Conservation (phyloP, 2,797 vertebrate genomes). For the Poecilia gillii region DNA sequence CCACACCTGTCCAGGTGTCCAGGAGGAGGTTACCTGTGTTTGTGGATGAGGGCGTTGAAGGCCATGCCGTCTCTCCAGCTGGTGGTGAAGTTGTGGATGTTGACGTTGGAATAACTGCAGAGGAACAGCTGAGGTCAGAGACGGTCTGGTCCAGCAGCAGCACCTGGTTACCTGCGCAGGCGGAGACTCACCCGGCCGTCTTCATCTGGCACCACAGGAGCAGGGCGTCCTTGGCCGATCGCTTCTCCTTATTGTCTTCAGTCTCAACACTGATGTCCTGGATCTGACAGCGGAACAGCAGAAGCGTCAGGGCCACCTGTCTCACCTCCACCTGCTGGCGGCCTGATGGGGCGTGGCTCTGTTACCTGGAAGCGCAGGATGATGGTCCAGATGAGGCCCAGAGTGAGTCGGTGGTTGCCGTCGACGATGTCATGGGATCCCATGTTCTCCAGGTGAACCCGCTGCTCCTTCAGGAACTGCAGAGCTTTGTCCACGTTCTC, state of each 20-base stretch:
- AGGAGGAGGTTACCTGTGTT: constrained; percentile 75
- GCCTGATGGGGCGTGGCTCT: too few relatives aligned
- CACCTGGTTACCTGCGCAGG: not conserved
- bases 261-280: constrained; percentile 97
- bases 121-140: constrained; percentile 5
- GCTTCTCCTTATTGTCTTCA: constrained; percentile 97
- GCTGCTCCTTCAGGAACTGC: constrained; percentile 95
- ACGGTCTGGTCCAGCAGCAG: not conserved
- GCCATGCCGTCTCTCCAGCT: constrained; percentile 97
- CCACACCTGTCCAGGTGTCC: not conserved
- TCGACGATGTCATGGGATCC: constrained; percentile 96
- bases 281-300: constrained; percentile 79
- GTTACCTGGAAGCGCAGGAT: constrained; percentile 89
- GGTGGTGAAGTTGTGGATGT: constrained; percentile 93
- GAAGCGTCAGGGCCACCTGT: constrained; percentile 11
- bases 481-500: constrained; percentile 95
- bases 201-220: constrained; percentile 99
- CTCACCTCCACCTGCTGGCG: not conserved
- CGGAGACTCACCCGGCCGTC: constrained; percentile 89
- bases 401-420: constrained; percentile 92
- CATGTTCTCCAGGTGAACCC: constrained; percentile 97
- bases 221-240: constrained; percentile 95
- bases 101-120: constrained; percentile 91
- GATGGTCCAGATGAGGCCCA: constrained; percentile 97
- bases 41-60: constrained; percentile 95